phyloP scores from a whole-genome alignment of 1,140 invertebrate genomes.

The Orchesella cincta region DNA sequence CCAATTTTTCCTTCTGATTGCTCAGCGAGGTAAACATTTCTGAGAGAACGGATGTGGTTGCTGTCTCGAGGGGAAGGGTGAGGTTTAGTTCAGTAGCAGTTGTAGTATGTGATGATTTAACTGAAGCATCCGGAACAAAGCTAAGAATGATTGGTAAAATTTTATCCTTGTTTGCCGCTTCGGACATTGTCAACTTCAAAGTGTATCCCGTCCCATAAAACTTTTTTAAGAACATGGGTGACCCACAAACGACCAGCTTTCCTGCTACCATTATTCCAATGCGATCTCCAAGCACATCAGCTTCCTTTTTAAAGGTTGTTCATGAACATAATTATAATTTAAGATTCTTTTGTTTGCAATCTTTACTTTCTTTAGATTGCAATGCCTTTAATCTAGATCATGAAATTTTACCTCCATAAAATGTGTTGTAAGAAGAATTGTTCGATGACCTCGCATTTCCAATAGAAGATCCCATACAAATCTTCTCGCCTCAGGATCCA shows the following conservation, averaged over 20 bases:
- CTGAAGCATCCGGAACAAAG: slow-evolving; percentile 59
- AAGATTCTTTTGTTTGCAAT: neutral
- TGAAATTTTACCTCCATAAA: neutral
- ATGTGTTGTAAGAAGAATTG: slow-evolving; percentile 66
- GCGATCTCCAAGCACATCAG: slow-evolving; percentile 65
- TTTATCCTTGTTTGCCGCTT: neutral
- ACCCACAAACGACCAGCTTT: slow-evolving; percentile 61
- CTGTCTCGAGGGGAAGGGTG: slow-evolving; percentile 53
- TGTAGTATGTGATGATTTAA: slow-evolving; percentile 55
- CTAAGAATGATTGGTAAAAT: neutral
- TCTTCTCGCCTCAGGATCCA: slow-evolving; percentile 88
- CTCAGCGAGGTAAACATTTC: slow-evolving; percentile 60
- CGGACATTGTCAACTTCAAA: neutral
- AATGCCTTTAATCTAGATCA: neutral
- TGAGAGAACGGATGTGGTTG: slow-evolving; percentile 51
- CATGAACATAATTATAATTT: neutral
- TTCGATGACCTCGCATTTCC: slow-evolving; percentile 57
- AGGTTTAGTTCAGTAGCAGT: slow-evolving; percentile 58
- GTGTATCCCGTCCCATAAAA: slow-evolving; percentile 58
- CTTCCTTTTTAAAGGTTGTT: slow-evolving; percentile 49
- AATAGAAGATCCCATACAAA: slow-evolving; percentile 78
- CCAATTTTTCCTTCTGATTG: slow-evolving; percentile 54
- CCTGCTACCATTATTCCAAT: slow-evolving; percentile 65
- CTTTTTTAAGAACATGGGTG: slow-evolving; percentile 62
- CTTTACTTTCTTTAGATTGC: neutral